Base-by-base conservation (phyloP, 1,140 invertebrate genomes). In the Muscidifurax raptorellus region DNA sequence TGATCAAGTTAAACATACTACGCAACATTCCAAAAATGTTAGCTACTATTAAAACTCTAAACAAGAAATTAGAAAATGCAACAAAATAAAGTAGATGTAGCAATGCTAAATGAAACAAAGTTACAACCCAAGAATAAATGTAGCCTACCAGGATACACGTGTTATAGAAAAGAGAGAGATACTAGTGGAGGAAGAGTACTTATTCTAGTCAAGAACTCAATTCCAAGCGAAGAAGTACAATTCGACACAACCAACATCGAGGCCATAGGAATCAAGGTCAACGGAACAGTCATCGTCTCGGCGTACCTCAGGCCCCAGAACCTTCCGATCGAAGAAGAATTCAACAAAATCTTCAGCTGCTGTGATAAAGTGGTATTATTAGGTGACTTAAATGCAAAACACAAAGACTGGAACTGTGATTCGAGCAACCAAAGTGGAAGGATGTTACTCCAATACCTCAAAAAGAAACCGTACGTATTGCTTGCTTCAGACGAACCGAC, bases 41-140 rank as follows among this genome's bases (percentile, higher is more conserved):
- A 36, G 75, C 44, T 22, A 9, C 64, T 32, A 18, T 86, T 6
- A 86, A 82, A 79, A 66, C 18, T 5, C 7, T 86, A 64, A 85
- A 81, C 27, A 59, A 15, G n/a, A 40, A 3, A 47, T 25, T 82
- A 66, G 13, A 59, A 15, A 52, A 78, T 3, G 77, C 1, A 47
- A 5, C 47, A 22, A 47, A 59, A 88, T 9, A 85, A 86, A 0
- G 86, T 88, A 3, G 86, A 89, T 15, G 87, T 88, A 15, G 80
- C 87, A 71, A 28, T 86, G 67, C 27, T 88, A 0, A 47, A 71
- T 36, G 88, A 88, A 87, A 89, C 86, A 25, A 89, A 86, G 74
- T 13, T 86, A 5, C 47, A 27, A 1, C 27, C 85, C 0, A 86
- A 80, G 40, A 86, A 69, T 0, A 85, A 83, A 27, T 69, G 78